A percentile compares a stretch with the other conserved stretches of the same genome.
Conservation (phyloP, 2,888 invertebrate genomes). For the Cabera pusaria region DNA sequence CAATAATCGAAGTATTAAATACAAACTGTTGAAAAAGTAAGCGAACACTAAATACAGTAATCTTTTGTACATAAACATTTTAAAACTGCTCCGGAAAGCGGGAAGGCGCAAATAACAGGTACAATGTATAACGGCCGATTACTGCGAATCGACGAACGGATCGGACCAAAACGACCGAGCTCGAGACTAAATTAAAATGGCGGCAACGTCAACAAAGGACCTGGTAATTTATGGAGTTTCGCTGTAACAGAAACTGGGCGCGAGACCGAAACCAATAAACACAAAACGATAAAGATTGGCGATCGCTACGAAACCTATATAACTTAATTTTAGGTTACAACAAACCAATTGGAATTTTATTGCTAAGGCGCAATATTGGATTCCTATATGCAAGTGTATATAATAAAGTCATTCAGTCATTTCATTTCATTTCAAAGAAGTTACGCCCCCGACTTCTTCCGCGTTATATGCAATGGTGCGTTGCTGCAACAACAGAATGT, state of each 20-base stretch:
- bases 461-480: too few relatives aligned
- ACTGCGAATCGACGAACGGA: conserved; percentile 35
- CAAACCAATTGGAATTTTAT: conserved; percentile 20
- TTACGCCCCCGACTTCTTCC: too few relatives aligned
- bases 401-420: too few relatives aligned
- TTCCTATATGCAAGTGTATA: too few relatives aligned
- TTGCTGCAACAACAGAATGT: too few relatives aligned
- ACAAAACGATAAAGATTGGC: conserved; percentile 40
- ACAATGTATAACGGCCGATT: conserved; percentile 36
- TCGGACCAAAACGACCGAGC: conserved; percentile 39
- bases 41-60: too few relatives aligned
- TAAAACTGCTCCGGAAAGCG: conserved; percentile 18
- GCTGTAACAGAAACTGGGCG: conserved; percentile 37
- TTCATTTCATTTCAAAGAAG: too few relatives aligned
- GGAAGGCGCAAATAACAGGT: conserved; percentile 49
- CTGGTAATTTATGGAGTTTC: conserved; percentile 43
- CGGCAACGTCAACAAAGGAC: conserved; percentile 52
- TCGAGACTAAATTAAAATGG: conserved; percentile 57
- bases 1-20: too few relatives aligned
- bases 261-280: conserved; percentile 36
- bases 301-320: conserved; percentile 30
- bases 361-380: conserved; percentile 1
- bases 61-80: too few relatives aligned
- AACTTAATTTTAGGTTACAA: conserved; percentile 25
- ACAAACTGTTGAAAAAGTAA: too few relatives aligned